A percentile compares a stretch with the other conserved stretches of the same genome.
phyloP scores from a whole-genome alignment of 92 coral and sea anemone genomes.

The Palythoa grandis region DNA sequence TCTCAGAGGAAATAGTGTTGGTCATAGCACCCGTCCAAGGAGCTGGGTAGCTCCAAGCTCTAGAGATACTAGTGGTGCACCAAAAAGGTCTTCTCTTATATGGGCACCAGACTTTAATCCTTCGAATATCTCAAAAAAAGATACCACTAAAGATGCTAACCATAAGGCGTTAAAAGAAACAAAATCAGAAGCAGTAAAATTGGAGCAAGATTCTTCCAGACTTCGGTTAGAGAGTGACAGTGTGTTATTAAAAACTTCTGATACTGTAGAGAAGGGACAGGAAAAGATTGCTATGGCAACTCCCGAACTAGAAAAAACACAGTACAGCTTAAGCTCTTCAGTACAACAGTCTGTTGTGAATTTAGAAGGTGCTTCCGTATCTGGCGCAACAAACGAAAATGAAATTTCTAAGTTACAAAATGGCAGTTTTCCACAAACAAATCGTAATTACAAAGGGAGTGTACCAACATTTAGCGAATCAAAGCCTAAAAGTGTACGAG shows the following conservation, averaged over 20 bases:
- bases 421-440: neutral
- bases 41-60: slow-evolving; percentile 67
- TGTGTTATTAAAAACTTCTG: neutral
- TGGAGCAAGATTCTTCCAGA: neutral
- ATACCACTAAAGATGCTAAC: neutral
- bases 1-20: slow-evolving; percentile 38
- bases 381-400: neutral
- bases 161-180: neutral
- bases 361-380: too few species aligned
- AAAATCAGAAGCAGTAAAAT: slow-evolving; percentile 22
- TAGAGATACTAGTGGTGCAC: slow-evolving; percentile 7
- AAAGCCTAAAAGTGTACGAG: neutral
- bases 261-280: slow-evolving; percentile 1
- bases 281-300: neutral
- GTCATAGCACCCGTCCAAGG: slow-evolving; percentile 57
- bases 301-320: slow-evolving; percentile 2
- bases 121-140: neutral
- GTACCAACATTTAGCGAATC: neutral
- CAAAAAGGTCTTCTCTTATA: slow-evolving; percentile 32
- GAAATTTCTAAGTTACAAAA: neutral
- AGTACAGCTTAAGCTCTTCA: neutral
- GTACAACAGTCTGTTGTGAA: neutral
- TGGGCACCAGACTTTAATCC: slow-evolving; percentile 59
- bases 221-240: neutral
- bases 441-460: neutral